Evolutionary conservation across 1,140 invertebrate species (phyloP), one percentile per base, ranked within the genome.

Genomic region (Trypoxylus dichotomus): DNA sequence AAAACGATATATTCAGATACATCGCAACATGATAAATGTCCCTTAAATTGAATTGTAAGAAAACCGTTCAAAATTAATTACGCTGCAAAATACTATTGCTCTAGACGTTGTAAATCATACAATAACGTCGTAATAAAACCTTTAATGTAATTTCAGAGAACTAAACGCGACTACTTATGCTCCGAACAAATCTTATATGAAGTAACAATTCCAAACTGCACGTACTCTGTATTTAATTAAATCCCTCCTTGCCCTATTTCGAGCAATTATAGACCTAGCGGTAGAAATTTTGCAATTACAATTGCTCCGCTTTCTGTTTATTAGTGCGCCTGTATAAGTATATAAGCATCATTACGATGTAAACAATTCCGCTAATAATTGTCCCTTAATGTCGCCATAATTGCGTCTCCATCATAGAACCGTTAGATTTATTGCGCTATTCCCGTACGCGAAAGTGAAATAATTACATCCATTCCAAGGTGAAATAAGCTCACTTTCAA

Each of bases 391-490:
- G 25, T 11, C 60, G 21, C 60, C 60, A 21, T 63, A 63, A 63
- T 63, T 63, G 60, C 60, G 60, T 63, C 24, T 63, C 60, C 60
- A 63, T 63, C 60, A 63, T n/a, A 47, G 6, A 24, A 6, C 60
- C 19, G 10, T 25, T 63, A 63, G 7, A 63, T 63, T 63, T 63
- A 63, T 24, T 63, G 60, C 60, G 21, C n/a, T 24, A 63, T 63
- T 63, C 19, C 60, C 2, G 60, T 63, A 19, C n/a, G 60, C 60
- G 19, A 63, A 63, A 27, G 60, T 63, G 60, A 27, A 63, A 27
- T 63, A 63, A 63, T 63, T 63, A 63, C 60, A 63, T 11, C 60
- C 60, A 63, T 63, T 63, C 21, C 60, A 63, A 63, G 60, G 21
- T 63, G 21, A 63, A 63, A 63, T 63, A 63, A 63, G 60, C 60